These are phyloP conservation scores for Kryphioiulus occultus DNA, from an alignment of 2,888 invertebrate species.

Conservation along the genomic window DNA sequence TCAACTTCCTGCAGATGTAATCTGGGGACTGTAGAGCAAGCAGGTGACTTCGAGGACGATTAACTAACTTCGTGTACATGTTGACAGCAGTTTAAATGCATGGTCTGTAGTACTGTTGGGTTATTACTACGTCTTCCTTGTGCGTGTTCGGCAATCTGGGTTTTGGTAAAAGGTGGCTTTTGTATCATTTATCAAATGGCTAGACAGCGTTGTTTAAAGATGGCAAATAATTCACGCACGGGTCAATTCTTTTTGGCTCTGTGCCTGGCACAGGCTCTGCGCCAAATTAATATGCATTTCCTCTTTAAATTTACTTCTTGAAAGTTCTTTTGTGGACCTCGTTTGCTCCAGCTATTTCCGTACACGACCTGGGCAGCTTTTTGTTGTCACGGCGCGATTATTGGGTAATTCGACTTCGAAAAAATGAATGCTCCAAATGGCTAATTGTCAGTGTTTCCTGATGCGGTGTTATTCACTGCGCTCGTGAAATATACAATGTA, in stretches of 20 bases:
- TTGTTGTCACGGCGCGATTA: neutral
- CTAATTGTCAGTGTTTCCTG: neutral
- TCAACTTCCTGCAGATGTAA: no score
- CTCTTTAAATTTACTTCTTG: neutral
- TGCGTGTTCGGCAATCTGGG: no score
- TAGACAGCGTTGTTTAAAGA: neutral
- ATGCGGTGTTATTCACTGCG: neutral
- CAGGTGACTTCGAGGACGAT: no score
- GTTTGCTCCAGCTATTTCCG: neutral
- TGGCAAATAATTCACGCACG: neutral
- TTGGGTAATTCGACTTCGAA: neutral
- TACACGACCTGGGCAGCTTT: neutral
- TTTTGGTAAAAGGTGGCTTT: no score
- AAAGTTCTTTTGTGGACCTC: neutral
- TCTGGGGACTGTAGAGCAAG: no score
- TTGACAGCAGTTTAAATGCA: no score
- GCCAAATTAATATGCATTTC: neutral
- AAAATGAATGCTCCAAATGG: neutral
- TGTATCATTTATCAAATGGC: neutral
- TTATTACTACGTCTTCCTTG: no score
- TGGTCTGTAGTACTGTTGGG: no score
- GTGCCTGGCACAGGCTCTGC: neutral
- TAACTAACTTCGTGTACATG: no score
- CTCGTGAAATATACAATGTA: neutral
- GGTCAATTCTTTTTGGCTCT: neutral